phyloP scores from a whole-genome alignment of 2,113 vertebrate species.

The Pollimyrus isidori region DNA sequence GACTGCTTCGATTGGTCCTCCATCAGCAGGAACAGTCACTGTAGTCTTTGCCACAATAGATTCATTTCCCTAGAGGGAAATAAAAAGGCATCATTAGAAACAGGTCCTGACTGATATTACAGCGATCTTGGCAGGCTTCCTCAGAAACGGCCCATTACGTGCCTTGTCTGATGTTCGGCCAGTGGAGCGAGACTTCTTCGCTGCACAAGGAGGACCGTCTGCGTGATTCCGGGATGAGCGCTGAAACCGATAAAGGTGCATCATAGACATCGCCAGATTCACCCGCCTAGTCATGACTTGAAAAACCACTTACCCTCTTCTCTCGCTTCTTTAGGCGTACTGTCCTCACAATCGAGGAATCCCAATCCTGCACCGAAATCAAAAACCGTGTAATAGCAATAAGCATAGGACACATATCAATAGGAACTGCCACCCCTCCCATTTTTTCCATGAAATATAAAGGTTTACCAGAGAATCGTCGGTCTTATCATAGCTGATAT shows the following conservation, averaged over 20 bases:
- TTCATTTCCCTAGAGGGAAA: conserved; percentile 71
- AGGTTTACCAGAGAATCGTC: conserved; percentile 86
- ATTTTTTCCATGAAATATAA: background rate
- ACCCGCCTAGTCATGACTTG: background rate
- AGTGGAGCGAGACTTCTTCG: conserved; percentile 81
- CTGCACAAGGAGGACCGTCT: conserved; percentile 72
- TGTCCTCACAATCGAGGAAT: conserved; percentile 78
- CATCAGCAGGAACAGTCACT: conserved; percentile 76
- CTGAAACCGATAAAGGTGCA: conserved; percentile 50
- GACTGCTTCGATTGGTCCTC: conserved; percentile 85
- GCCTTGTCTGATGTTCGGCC: conserved; percentile 71
- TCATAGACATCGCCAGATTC: background rate
- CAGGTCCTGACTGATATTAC: background rate
- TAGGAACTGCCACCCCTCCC: background rate
- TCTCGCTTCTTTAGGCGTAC: conserved; percentile 83
- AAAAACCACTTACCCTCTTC: conserved; percentile 70
- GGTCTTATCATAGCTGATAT: conserved; percentile 97
- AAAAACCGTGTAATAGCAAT: background rate
- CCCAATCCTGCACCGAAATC: conserved; percentile 77
- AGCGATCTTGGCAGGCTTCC: background rate
- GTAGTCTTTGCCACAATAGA: conserved; percentile 90
- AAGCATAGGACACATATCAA: background rate
- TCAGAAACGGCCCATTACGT: background rate
- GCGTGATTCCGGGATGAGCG: conserved; percentile 79
- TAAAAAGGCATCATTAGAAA: background rate